Percentiles rank a stretch among this genome's conserved stretches.
phyloP scores from a whole-genome alignment of 2,888 invertebrate genomes.

The Hirtodrosophila cameraria region DNA sequence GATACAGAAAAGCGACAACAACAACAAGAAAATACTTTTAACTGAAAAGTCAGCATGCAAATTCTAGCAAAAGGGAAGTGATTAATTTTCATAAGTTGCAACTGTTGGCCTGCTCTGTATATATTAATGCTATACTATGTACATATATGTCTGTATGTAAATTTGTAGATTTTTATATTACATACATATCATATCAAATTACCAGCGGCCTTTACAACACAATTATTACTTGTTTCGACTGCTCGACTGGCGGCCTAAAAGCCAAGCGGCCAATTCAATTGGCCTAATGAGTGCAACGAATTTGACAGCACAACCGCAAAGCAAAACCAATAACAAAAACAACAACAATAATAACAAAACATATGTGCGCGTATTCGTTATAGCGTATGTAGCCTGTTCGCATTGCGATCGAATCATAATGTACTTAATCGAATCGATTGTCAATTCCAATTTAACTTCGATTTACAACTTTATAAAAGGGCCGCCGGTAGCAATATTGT shows the following conservation, averaged over 20 bases:
- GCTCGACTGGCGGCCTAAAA: conserved; percentile 44
- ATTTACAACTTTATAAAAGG: conserved; percentile 59
- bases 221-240: conserved; percentile 64
- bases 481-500: too few relatives aligned
- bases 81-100: conserved; percentile 57
- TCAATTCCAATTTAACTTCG: conserved; percentile 34
- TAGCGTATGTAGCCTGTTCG: conserved; percentile 5
- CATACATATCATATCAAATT: conserved; percentile 58
- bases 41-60: conserved; percentile 65
- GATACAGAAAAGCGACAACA: conserved; percentile 54
- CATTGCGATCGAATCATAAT: conserved; percentile 35
- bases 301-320: conserved; percentile 63
- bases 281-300: conserved; percentile 79
- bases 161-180: conserved; percentile 1
- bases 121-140: conserved; percentile 4
- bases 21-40: conserved; percentile 23
- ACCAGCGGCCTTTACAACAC: conserved; percentile 73
- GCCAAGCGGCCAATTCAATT: conserved; percentile 64
- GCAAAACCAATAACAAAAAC: too few relatives aligned
- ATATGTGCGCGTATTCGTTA: conserved; percentile 9
- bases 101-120: conserved; percentile 16
- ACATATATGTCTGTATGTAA: background rate
- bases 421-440: conserved; percentile 67
- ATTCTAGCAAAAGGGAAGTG: conserved; percentile 72
- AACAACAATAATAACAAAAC: too few relatives aligned